Percentiles rank a stretch among this genome's conserved stretches.
These are phyloP conservation scores for Chrysaora quinquecirrha DNA, from an alignment of 30 jellyfish, hydroid and myxozoan genomes.

Conservation along the genomic window DNA sequence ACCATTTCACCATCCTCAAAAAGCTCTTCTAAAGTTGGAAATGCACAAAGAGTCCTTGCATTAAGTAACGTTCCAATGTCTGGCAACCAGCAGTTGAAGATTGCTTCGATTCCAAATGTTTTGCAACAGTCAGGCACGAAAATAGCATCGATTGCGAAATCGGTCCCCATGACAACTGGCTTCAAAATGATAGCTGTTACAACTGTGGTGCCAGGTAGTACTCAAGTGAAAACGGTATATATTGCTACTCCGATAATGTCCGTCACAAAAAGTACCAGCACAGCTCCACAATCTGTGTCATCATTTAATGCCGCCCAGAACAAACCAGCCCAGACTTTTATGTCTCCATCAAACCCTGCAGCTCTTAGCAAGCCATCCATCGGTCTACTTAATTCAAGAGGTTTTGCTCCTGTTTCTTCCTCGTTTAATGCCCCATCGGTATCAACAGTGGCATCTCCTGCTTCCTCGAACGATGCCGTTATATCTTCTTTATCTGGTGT, in stretches of 20 bases:
- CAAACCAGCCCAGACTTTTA: constrained; percentile 53
- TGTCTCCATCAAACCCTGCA: too few relatives aligned
- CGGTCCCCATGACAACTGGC: constrained; percentile 98
- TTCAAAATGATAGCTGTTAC: constrained; percentile 99
- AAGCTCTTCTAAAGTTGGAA: constrained; percentile 46
- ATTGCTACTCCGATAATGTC: constrained; percentile 99
- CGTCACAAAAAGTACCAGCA: constrained; percentile 77
- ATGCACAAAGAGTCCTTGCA: constrained; percentile 78
- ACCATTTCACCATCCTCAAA: constrained; percentile 68
- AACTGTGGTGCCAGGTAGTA: constrained; percentile 98
- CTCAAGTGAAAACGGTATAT: constrained; percentile 98
- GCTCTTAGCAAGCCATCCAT: constrained; percentile 42
- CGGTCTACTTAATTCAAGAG: constrained; percentile 25
- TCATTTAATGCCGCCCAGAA: constrained; percentile 8
- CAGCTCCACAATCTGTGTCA: constrained; percentile 7
- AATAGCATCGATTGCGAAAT: constrained; percentile 85
- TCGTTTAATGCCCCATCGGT: too few relatives aligned
- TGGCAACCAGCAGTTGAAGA: constrained; percentile 81
- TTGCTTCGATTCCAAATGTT: constrained; percentile 76
- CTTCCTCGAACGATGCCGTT: not conserved
- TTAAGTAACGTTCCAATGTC: constrained; percentile 67
- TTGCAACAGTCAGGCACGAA: constrained; percentile 86
- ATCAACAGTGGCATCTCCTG: not conserved
- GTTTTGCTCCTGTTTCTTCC: constrained; percentile 23
- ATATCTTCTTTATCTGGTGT: not conserved